These are phyloP conservation scores for Caenorhabditis macrosperma DNA, from an alignment of 2,888 invertebrate species.

Conservation along the genomic window DNA sequence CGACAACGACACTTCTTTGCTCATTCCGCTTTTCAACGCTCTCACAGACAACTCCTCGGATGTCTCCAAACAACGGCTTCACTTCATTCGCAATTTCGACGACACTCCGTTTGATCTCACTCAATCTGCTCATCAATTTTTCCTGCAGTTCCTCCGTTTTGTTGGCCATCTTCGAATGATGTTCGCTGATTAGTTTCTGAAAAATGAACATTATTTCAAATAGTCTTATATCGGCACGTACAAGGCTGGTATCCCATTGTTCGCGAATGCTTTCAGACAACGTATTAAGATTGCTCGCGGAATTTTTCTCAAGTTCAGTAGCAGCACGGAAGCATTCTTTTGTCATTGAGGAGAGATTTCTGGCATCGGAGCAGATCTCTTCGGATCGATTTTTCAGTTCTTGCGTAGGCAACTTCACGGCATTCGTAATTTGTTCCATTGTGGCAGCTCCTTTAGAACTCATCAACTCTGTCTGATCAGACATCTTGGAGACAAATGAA, in stretches of 20 bases:
- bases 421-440: not conserved
- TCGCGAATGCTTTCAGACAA: not conserved
- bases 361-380: not conserved
- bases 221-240: not conserved
- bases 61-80: slow-evolving; percentile 17
- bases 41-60: slow-evolving; percentile 23
- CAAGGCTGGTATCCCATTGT: slow-evolving; percentile 3
- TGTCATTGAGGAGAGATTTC: not conserved
- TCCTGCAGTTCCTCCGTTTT: not conserved
- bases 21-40: not conserved
- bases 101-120: slow-evolving; percentile 17
- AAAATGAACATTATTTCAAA: not conserved
- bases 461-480: not conserved
- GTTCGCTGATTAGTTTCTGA: slow-evolving; percentile 11
- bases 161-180: not conserved
- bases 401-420: not conserved
- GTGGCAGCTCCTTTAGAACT: not conserved
- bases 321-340: not conserved
- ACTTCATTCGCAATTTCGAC: slow-evolving; percentile 24
- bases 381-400: not conserved
- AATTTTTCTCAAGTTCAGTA: slow-evolving; percentile 2
- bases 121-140: slow-evolving; percentile 1
- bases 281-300: not conserved
- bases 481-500: not conserved
- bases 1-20: not conserved